Evolutionary conservation across 2,797 vertebrate species (phyloP).

Genomic region (Tapera naevia): DNA sequence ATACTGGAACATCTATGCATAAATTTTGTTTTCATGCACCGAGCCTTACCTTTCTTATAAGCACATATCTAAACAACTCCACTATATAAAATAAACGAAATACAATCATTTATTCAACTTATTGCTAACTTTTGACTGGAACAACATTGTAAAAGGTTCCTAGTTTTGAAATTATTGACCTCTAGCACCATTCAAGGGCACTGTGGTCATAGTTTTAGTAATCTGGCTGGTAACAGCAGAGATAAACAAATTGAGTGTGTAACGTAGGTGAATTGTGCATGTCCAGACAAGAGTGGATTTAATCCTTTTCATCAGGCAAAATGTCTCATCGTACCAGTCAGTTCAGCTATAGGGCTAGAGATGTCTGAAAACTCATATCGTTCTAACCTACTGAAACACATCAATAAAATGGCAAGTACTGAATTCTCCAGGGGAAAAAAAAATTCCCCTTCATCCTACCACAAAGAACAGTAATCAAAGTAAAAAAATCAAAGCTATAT

Average conservation of each 20-base stretch:
- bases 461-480: not conserved
- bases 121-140: not conserved
- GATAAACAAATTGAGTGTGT: not conserved
- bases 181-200: not conserved
- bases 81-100: not conserved
- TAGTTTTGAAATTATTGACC: not conserved
- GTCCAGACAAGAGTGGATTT: not conserved
- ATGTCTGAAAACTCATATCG: not conserved
- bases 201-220: not conserved
- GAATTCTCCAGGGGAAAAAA: not conserved
- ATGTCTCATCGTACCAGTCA: not conserved
- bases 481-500: not conserved
- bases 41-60: not conserved
- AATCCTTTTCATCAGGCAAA: not conserved
- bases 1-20: not conserved
- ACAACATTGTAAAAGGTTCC: not conserved
- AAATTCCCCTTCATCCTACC: not conserved
- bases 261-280: not conserved
- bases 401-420: not conserved
- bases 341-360: not conserved
- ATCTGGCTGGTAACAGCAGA: not conserved
- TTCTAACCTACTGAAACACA: not conserved
- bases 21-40: not conserved
- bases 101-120: not conserved
- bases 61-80: not conserved